Evolutionary conservation across 1,140 invertebrate species (phyloP).

Genomic region (Drosophila jambulina): DNA sequence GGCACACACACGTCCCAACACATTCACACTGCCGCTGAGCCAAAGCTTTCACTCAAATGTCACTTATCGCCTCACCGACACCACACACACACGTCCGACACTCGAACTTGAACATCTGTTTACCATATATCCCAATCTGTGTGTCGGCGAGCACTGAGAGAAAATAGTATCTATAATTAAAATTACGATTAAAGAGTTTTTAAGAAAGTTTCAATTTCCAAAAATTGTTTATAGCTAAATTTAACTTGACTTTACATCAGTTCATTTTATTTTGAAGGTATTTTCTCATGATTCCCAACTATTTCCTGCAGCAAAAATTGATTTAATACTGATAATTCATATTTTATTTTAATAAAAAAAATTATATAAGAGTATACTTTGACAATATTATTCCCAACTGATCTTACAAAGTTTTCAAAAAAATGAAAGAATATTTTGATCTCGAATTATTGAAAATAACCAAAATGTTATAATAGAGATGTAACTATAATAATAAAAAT

Average conservation of each 20-base stretch:
- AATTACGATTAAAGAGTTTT: not conserved
- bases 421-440: no score
- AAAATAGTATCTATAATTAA: not conserved
- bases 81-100: constrained; percentile 29
- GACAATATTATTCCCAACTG: not conserved
- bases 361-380: not conserved
- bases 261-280: no score
- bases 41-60: constrained; percentile 78
- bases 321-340: not conserved
- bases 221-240: no score
- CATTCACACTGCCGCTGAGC: constrained; percentile 54
- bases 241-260: no score
- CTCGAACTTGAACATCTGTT: constrained; percentile 67
- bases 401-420: no score
- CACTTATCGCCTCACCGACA: constrained; percentile 71
- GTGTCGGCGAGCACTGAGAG: constrained; percentile 5
- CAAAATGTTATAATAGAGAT: no score
- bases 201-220: no score
- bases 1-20: constrained; percentile 32
- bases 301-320: not conserved
- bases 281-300: not conserved
- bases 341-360: no score
- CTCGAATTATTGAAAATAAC: no score
- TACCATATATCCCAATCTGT: constrained; percentile 57
- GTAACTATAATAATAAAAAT: no score